A percentile compares a stretch with the other conserved stretches of the same genome.
These are phyloP conservation scores for Eurytoma adleriae DNA, from an alignment of 2,888 invertebrate genomes.

Conservation along the genomic window DNA sequence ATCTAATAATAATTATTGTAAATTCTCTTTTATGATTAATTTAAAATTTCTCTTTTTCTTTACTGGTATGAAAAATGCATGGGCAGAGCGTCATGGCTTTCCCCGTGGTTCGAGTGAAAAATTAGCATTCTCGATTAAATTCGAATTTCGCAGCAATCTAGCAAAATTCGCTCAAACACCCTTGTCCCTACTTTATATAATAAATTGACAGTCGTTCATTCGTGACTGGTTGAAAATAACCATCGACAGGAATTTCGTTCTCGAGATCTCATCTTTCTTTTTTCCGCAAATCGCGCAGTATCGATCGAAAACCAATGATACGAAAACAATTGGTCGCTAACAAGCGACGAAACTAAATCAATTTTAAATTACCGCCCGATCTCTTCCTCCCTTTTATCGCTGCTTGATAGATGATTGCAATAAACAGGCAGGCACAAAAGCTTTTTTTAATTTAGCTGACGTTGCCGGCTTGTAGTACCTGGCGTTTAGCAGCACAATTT, in stretches of 20 bases:
- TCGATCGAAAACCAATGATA: conserved; percentile 32
- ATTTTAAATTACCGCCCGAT: conserved; percentile 30
- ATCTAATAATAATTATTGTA: neutral
- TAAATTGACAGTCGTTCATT: conserved; percentile 21
- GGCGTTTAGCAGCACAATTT: conserved; percentile 26
- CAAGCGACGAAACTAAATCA: conserved; percentile 35
- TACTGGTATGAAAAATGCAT: too few species aligned
- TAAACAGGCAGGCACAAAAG: conserved; percentile 42
- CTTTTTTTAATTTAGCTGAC: conserved; percentile 11
- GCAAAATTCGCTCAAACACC: neutral
- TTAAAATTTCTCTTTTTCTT: too few species aligned
- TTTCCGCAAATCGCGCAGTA: neutral
- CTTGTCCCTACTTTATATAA: neutral
- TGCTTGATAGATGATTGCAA: conserved; percentile 57
- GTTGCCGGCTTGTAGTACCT: neutral
- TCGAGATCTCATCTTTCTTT: neutral
- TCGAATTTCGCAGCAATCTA: neutral
- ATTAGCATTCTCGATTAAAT: conserved; percentile 38
- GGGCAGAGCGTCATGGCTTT: neutral
- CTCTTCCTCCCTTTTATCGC: neutral
- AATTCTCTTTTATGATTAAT: neutral
- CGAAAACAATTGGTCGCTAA: conserved; percentile 37
- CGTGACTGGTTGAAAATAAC: conserved; percentile 6
- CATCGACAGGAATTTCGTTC: neutral
- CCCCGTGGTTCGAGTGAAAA: conserved; percentile 18